These are phyloP conservation scores for Datnioides undecimradiatus DNA, from an alignment of 2,113 vertebrate genomes.

Conservation along the genomic window DNA sequence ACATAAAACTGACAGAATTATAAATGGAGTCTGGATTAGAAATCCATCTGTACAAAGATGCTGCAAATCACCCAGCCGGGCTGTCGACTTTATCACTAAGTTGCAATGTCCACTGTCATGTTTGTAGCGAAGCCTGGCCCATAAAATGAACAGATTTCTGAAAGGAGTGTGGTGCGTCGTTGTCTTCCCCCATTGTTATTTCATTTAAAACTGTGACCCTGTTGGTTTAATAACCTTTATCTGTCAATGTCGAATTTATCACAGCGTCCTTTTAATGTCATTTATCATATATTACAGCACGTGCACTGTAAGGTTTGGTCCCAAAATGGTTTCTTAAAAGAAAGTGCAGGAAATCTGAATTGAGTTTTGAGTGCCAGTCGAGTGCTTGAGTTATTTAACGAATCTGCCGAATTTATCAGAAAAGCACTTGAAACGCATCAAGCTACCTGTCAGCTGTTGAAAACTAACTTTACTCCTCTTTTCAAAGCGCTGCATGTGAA, in stretches of 20 bases:
- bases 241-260: background rate
- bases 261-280: background rate
- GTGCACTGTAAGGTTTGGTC: too few relatives aligned
- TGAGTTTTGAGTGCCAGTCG: background rate
- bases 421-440: background rate
- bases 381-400: background rate
- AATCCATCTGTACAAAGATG: too few relatives aligned
- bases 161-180: too few relatives aligned
- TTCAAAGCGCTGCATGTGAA: background rate
- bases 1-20: background rate
- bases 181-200: too few relatives aligned
- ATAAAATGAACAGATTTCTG: too few relatives aligned
- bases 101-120: too few relatives aligned
- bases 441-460: background rate
- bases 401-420: background rate
- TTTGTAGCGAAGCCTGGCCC: too few relatives aligned
- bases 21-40: background rate
- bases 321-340: background rate
- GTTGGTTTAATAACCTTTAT: background rate
- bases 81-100: too few relatives aligned
- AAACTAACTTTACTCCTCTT: background rate
- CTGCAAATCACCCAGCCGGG: too few relatives aligned
- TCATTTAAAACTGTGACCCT: background rate
- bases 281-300: background rate
- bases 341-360: background rate